Conservation (phyloP, 2,797 vertebrate genomes). For the Acropternis orthonyx region DNA sequence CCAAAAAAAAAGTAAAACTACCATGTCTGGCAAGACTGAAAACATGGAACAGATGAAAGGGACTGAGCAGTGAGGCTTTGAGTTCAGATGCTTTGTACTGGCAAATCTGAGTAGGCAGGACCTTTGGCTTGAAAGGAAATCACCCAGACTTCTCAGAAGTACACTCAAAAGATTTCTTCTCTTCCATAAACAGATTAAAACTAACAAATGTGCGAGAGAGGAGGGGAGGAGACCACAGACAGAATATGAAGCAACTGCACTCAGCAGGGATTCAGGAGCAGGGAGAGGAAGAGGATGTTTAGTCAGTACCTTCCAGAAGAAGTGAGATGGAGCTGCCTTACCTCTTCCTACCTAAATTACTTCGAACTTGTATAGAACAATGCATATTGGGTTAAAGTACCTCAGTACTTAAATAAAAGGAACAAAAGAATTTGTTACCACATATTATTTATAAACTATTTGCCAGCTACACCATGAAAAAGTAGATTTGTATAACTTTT, state of each 20-base stretch:
- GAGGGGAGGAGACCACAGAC: background rate
- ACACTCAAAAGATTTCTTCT: background rate
- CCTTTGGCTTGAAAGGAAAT: background rate
- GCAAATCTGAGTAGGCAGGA: background rate
- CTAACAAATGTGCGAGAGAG: background rate
- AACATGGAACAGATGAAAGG: background rate
- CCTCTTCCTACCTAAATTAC: constrained; percentile 9
- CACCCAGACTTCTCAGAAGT: background rate
- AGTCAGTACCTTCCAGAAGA: constrained; percentile 11
- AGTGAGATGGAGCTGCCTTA: constrained; percentile 3
- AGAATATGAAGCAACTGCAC: background rate
- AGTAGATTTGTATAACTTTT: background rate
- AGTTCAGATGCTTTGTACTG: background rate
- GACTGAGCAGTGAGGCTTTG: background rate
- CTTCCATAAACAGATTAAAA: constrained; percentile 1
- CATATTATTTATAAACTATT: background rate
- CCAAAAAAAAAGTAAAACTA: background rate
- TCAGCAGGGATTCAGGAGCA: constrained; percentile 6
- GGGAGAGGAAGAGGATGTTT: constrained; percentile 43
- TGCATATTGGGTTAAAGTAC: background rate
- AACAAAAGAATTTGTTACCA: background rate
- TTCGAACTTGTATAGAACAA: background rate
- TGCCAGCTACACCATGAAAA: background rate
- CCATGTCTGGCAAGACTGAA: background rate
- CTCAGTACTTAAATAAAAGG: background rate